Evolutionary conservation across 2,113 vertebrate species (phyloP), one percentile per base, ranked within the genome.

Genomic region (Setophaga petechia): DNA sequence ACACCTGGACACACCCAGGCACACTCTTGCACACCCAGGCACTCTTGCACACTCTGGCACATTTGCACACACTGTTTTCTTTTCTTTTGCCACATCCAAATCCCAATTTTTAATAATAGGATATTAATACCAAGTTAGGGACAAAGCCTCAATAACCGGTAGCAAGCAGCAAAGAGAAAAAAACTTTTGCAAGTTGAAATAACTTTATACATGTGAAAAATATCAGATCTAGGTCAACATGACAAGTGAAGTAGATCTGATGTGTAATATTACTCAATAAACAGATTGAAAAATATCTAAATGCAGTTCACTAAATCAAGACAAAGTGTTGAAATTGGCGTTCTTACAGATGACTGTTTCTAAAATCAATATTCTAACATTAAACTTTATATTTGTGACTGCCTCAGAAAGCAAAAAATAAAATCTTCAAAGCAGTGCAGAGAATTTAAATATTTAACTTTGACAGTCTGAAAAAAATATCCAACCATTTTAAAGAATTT

Each of bases 381-480:
- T 84, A 91, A 80, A 78, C 33, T 90, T 69, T 11, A 28, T 51
- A 27, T 85, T 90, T 90, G 47, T 78, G 59, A 72, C 47, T 72
- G 35, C 11, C 24, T 62, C 44, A 76, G 65, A 86, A 90, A 69
- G 37, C 62, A 67, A 39, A 76, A 84, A 87, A 61, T 24, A 71
- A 83, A 77, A 71, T 20, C 67, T 44, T 94, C 80, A 86, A 78
- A 89, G 86, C 30, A 55, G 33, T 35, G 31, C 33, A 10, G 8
- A 90, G 62, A 90, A 90, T 67, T 79, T 90, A 72, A 87, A 73
- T 69, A 63, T 71, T 93, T 80, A 92, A 57, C 57, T 86, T 74
- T 10, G 51, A 41, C 51, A 80, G 65, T 28, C 28, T 62, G 21
- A 41, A 84, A 87, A 90, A 88, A 79, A 73, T 10, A 59, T 37